Conservation (phyloP, 1,140 invertebrate genomes). For the Bombus cullumanus region DNA sequence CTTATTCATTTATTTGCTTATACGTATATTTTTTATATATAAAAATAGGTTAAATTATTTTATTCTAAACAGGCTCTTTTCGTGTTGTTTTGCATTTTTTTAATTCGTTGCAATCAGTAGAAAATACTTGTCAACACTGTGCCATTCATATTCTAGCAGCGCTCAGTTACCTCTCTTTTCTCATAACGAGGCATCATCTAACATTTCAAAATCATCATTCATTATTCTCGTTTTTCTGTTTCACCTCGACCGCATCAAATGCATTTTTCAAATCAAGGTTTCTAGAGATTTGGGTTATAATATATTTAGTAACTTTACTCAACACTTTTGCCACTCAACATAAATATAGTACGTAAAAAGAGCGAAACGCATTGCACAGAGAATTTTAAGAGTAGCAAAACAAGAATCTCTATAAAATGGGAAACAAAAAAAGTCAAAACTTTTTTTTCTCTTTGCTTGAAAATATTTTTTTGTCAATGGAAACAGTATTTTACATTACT, state of each 20-base stretch:
- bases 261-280: neutral
- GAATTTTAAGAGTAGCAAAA: neutral
- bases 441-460: neutral
- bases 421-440: neutral
- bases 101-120: conserved; percentile 34
- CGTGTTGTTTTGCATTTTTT: conserved; percentile 12
- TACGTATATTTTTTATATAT: conserved; percentile 25
- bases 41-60: conserved; percentile 28
- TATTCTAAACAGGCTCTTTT: conserved; percentile 14
- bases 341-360: conserved; percentile 6
- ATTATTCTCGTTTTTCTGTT: neutral
- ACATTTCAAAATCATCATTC: conserved; percentile 6
- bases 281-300: neutral
- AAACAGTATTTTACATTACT: neutral
- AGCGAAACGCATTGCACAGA: conserved; percentile 25
- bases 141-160: conserved; percentile 41
- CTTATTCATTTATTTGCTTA: conserved; percentile 7
- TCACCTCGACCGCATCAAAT: neutral
- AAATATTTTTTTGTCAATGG: neutral
- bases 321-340: neutral
- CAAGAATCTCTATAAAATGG: neutral
- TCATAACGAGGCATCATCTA: neutral
- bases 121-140: conserved; percentile 52
- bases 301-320: neutral
- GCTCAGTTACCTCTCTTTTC: neutral